Evolutionary conservation across 2,797 vertebrate species (phyloP), one percentile per base, ranked within the genome.

Genomic region (Gambusia yucatana): DNA sequence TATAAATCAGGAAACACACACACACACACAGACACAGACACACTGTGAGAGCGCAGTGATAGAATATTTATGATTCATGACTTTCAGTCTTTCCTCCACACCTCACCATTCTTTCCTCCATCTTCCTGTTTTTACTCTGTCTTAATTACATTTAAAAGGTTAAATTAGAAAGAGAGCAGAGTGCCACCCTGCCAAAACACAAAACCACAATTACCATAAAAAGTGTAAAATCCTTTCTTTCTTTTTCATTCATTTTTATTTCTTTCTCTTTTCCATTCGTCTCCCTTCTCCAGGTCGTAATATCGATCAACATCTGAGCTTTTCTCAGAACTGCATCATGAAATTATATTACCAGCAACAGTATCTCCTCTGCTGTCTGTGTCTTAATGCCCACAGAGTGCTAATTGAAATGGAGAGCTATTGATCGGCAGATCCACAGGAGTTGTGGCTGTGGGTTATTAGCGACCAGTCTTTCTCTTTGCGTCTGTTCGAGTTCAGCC

Each of bases 321-420:
- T 90, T 94, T 95, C 93, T 95, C 91, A 92, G 91, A 95, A 93
- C 90, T 92, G 93, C 88, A 91, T 93, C 83, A 92, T 91, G 92
- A 95, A 94, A 95, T 93, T 75, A 91, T 92, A 91, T 93, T 93
- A 94, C 84, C 88, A 93, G 92, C 91, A 93, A 91, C 84, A 93
- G 87, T 90, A 93, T 93, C 93, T 92, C 90, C 85, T 91, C 89
- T 82, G 81, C 91, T 88, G 88, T 87, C 92, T 92, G 92, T 89
- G 87, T 92, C 90, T 92, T 93, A 95, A 93, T 92, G 94, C 93
- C 95, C 84, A 81, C 82, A 86, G 88, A 89, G 90, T 88, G 88
- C 93, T 95, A 95, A 96, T 94, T 95, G 93, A 95, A 95, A 96
- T 93, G 92, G 94, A 95, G 95, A 94, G 89, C 81, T 94, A 95